phyloP scores from a whole-genome alignment of 2,113 vertebrate species.

The Sturnus vulgaris region DNA sequence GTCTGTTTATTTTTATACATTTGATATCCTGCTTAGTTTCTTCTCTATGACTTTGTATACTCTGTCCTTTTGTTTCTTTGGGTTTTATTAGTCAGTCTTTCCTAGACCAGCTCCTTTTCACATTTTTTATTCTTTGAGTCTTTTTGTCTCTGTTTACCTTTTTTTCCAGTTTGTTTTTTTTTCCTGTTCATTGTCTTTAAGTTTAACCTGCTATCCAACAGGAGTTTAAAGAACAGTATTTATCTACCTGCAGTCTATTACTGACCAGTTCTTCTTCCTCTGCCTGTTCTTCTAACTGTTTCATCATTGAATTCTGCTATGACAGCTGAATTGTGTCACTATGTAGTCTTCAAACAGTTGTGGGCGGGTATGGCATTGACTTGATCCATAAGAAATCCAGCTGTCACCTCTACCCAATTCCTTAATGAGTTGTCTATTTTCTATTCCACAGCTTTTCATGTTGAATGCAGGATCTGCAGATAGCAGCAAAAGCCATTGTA shows the following conservation, averaged over 20 bases:
- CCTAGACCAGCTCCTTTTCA: neutral
- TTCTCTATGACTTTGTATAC: neutral
- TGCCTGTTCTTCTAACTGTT: constrained; percentile 30
- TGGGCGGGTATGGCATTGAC: neutral
- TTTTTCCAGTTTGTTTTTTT: neutral
- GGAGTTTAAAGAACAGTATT: neutral
- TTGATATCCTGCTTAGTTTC: neutral
- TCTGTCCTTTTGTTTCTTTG: neutral
- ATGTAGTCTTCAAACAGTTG: constrained; percentile 33
- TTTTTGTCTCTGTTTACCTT: neutral
- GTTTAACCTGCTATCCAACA: neutral
- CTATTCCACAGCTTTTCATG: neutral
- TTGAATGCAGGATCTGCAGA: constrained; percentile 14
- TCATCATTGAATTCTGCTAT: constrained; percentile 26
- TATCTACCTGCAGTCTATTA: neutral
- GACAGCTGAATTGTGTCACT: constrained; percentile 24
- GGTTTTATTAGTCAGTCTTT: neutral
- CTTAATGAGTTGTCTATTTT: constrained; percentile 55
- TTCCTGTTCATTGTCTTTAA: neutral
- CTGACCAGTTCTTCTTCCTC: constrained; percentile 30
- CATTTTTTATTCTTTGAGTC: neutral
- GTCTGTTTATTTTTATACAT: constrained; percentile 21
- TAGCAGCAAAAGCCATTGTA: constrained; percentile 13
- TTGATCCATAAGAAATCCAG: constrained; percentile 21
- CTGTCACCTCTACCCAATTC: constrained; percentile 12